Conservation (phyloP, 37 sponge, comb jelly and placozoan species). For the Ianthella basta region DNA sequence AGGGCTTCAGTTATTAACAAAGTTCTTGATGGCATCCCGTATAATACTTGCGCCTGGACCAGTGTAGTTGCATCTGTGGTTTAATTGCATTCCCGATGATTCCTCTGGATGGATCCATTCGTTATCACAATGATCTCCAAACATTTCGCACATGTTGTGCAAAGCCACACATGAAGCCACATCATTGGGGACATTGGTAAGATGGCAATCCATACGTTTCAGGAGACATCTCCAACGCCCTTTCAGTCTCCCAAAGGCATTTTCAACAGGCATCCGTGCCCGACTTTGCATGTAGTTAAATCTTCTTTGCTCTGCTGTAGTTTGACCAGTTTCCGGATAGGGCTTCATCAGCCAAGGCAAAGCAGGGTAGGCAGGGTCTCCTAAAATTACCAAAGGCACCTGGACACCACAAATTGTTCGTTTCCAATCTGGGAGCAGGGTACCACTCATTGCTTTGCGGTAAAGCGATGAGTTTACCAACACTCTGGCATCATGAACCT, state of each 20-base stretch:
- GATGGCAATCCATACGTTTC: background rate
- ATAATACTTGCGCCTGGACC: background rate
- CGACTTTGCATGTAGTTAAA: slow-evolving; percentile 21
- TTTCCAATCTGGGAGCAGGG: slow-evolving; percentile 7
- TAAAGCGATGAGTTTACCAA: slow-evolving; percentile 13
- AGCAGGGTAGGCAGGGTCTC: background rate
- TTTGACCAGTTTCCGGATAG: background rate
- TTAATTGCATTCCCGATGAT: background rate
- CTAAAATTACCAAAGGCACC: background rate
- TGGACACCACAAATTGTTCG: slow-evolving; percentile 10
- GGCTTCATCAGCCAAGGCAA: slow-evolving; percentile 5
- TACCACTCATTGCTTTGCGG: background rate
- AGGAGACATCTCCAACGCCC: slow-evolving; percentile 24
- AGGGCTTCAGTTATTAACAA: background rate
- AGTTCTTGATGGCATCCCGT: slow-evolving; percentile 4
- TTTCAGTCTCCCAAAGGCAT: slow-evolving; percentile 17
- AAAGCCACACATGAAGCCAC: slow-evolving; percentile 26
- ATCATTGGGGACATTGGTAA: background rate
- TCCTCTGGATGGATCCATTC: background rate
- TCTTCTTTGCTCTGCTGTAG: background rate
- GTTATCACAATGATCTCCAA: slow-evolving; percentile 16
- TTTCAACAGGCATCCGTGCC: slow-evolving; percentile 21
- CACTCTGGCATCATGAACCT: slow-evolving; percentile 27
- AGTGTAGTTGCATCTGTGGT: background rate
- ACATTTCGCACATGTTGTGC: slow-evolving; percentile 30